Conservation (phyloP, 1,140 invertebrate genomes). For the Laodelphax striatellus region DNA sequence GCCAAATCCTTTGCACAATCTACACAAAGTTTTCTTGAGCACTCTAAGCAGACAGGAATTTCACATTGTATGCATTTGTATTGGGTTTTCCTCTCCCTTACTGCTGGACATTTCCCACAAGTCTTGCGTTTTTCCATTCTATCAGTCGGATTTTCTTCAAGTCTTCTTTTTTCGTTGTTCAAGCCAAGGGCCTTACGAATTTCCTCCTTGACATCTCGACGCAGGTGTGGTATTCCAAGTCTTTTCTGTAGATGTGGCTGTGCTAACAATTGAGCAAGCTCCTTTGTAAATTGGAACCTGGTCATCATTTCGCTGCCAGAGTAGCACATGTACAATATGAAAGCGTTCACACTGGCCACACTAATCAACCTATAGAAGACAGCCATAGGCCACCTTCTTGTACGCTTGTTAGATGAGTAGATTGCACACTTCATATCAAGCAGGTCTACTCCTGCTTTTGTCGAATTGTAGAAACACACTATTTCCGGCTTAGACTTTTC, state of each 20-base stretch:
- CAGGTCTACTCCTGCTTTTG: conserved; percentile 27
- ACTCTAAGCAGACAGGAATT: not conserved
- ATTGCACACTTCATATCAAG: conserved; percentile 25
- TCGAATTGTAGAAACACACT: conserved; percentile 24
- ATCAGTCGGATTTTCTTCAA: not conserved
- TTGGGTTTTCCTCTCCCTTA: conserved; percentile 2
- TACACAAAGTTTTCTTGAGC: not conserved
- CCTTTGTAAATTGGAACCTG: conserved; percentile 20
- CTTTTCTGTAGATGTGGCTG: conserved; percentile 22
- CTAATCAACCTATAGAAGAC: conserved; percentile 21
- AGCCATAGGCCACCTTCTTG: conserved; percentile 25
- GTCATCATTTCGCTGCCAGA: not conserved
- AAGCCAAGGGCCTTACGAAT: not conserved
- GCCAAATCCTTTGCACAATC: not conserved
- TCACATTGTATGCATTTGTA: conserved; percentile 1
- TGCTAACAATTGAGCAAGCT: conserved; percentile 15
- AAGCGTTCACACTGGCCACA: conserved; percentile 21
- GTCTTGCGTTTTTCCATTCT: conserved; percentile 1
- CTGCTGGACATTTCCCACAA: conserved; percentile 3
- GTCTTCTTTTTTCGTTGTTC: too few species aligned
- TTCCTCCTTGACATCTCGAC: not conserved
- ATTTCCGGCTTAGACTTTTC: conserved; percentile 23
- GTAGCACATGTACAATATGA: conserved; percentile 4
- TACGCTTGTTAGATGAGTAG: conserved; percentile 20
- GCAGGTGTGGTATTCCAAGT: not conserved